Evolutionary conservation across 2,797 vertebrate genomes (phyloP), one percentile per base, ranked within the genome.

Genomic region (Gadopsis bispinosus): DNA sequence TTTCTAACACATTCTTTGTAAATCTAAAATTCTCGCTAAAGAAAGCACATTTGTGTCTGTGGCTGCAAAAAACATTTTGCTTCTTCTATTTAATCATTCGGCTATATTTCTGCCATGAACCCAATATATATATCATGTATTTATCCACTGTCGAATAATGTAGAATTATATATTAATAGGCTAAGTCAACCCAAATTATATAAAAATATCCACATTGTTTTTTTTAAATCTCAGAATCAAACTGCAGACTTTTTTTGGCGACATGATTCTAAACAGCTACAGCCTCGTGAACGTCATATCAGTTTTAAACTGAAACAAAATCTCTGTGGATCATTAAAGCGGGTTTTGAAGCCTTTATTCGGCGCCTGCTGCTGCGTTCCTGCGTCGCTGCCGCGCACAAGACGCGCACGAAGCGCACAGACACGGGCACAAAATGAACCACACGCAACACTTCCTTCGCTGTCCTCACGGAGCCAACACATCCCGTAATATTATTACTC

Each of bases 171-270:
- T 16, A 41, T 54, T 10, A 63, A 53, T 4, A 39, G 13, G 16
- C 9, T 29, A n/a, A 54, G 48, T 35, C 7, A 72, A 47, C 7
- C 22, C 0, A 26, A 58, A 56, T 35, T 22, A 41, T 2, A 4
- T 9, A 11, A 33, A 37, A 7, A 68, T 64, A 7, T 26, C 7
- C 3, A 54, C 8, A 11, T 59, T 43, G 29, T 6, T n/a, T 63
- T 45, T 41, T 6, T 14, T 50, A 39, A 13, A 12, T 29, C 12
- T 31, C 5, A 0, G 7, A 54, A 64, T 64, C 2, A 29, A 69
- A 63, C 5, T n/a, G 3, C 1, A 39, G 5, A 12, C 31, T 76
- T 53, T 53, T 20, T 14, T 5, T 43, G 0, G 4, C 1, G 8
- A 63, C 7, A 0, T 63, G 3, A 31, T 62, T 54, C 7, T 0